Evolutionary conservation across 2,888 invertebrate genomes (phyloP).

Genomic region (Drosophila subquinaria): DNA sequence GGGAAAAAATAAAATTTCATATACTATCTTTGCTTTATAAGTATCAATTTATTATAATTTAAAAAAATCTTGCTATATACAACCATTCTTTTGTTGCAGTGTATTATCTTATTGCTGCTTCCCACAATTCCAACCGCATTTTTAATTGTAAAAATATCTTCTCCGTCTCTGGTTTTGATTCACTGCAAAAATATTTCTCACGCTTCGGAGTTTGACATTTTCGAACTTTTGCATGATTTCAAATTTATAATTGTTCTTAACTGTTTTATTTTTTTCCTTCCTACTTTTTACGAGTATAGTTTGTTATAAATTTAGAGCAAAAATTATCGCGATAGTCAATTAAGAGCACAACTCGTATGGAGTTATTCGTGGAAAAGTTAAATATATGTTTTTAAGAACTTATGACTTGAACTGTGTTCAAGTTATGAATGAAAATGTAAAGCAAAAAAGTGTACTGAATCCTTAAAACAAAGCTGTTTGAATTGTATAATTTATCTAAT

Average conservation of each 20-base stretch:
- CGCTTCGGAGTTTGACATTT: slow-evolving; percentile 85
- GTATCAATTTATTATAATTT: too few relatives aligned
- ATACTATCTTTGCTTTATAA: too few relatives aligned
- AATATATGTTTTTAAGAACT: background rate
- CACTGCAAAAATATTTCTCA: slow-evolving; percentile 83
- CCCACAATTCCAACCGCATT: slow-evolving; percentile 68
- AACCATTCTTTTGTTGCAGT: slow-evolving; percentile 30
- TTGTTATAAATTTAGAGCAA: slow-evolving; percentile 38
- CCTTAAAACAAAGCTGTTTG: too few relatives aligned
- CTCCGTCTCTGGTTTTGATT: slow-evolving; percentile 75
- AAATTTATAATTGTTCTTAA: slow-evolving; percentile 82
- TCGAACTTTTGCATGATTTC: slow-evolving; percentile 86
- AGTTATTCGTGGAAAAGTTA: slow-evolving; percentile 12
- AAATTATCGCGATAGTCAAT: slow-evolving; percentile 42
- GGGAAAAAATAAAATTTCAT: too few relatives aligned
- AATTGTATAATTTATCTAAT: too few relatives aligned
- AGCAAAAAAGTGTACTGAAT: too few relatives aligned
- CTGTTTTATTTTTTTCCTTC: slow-evolving; percentile 66
- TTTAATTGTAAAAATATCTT: slow-evolving; percentile 80
- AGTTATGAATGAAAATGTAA: too few relatives aligned
- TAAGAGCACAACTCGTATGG: slow-evolving; percentile 43
- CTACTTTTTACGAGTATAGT: slow-evolving; percentile 6
- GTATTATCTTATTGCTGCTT: slow-evolving; percentile 43
- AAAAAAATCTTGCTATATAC: background rate
- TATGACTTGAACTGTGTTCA: too few relatives aligned